Evolutionary conservation across 2,113 vertebrate species (phyloP).

Genomic region (Limanda limanda): DNA sequence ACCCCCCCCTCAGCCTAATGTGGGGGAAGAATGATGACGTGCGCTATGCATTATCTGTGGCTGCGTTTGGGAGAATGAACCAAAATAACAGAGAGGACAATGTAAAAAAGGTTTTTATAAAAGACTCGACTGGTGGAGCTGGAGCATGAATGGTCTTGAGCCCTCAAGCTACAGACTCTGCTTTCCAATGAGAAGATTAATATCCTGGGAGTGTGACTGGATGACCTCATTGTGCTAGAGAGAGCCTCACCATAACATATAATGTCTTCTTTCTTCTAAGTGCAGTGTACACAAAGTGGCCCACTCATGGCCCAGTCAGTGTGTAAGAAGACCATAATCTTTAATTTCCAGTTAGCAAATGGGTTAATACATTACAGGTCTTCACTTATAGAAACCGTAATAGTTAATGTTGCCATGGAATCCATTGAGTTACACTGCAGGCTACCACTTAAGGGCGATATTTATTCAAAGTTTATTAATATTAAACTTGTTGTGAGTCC

Average conservation of each 20-base stretch:
- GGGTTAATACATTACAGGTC: no score
- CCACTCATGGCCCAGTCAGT: no score
- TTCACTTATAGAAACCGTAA: no score
- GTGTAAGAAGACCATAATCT: neutral
- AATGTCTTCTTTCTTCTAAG: constrained; percentile 24
- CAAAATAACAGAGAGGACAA: constrained; percentile 63
- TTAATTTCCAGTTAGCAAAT: neutral
- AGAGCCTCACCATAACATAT: constrained; percentile 27
- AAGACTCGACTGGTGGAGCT: constrained; percentile 49
- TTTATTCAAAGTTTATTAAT: no score
- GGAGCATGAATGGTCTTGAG: constrained; percentile 45
- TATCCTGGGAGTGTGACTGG: constrained; percentile 30
- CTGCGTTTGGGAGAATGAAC: constrained; percentile 57
- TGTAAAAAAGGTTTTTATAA: constrained; percentile 57
- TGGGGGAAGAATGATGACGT: constrained; percentile 58
- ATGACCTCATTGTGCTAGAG: constrained; percentile 42
- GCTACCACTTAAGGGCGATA: no score
- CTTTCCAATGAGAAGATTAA: constrained; percentile 28
- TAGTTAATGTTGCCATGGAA: no score
- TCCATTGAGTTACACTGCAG: no score
- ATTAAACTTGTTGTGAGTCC: no score
- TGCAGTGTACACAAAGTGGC: neutral
- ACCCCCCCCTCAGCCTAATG: constrained; percentile 56
- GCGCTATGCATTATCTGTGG: constrained; percentile 55
- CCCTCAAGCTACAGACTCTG: constrained; percentile 30